phyloP scores from a whole-genome alignment of 2,888 invertebrate genomes.

The Thysanoteuthis rhombus region DNA sequence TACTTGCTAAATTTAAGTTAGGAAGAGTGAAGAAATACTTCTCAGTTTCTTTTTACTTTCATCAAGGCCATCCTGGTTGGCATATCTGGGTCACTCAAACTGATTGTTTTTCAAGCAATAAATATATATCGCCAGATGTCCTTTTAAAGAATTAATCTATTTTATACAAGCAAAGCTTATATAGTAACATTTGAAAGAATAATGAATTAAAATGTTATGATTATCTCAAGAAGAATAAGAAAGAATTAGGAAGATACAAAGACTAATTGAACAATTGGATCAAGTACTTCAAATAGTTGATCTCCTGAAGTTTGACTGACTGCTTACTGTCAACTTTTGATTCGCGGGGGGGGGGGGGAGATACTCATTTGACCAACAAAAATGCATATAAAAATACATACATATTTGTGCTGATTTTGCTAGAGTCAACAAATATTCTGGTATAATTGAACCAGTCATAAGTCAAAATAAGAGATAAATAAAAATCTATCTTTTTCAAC shows the following conservation, averaged over 20 bases:
- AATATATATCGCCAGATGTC: background rate
- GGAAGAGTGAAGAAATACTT: background rate
- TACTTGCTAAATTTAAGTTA: background rate
- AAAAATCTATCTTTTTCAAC: too few relatives aligned
- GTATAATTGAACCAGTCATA: too few relatives aligned
- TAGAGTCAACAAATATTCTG: too few relatives aligned
- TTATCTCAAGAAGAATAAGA: too few relatives aligned
- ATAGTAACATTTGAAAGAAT: background rate
- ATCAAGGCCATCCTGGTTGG: background rate
- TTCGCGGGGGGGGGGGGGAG: too few relatives aligned
- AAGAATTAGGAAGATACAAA: background rate
- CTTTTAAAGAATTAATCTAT: background rate
- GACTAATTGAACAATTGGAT: background rate
- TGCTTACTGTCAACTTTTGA: background rate
- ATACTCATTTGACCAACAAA: background rate
- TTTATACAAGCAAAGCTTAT: background rate
- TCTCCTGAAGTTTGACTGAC: background rate
- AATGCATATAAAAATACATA: too few relatives aligned
- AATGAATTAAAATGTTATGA: background rate
- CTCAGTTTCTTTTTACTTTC: background rate
- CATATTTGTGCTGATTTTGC: too few relatives aligned
- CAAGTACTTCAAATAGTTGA: background rate
- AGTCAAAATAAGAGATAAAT: too few relatives aligned
- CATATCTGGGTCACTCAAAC: background rate
- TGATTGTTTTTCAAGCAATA: background rate